A percentile compares a stretch with the other conserved stretches of the same genome.
Evolutionary conservation across 1,140 invertebrate genomes (phyloP).

Genomic region (Heterodera carotae): DNA sequence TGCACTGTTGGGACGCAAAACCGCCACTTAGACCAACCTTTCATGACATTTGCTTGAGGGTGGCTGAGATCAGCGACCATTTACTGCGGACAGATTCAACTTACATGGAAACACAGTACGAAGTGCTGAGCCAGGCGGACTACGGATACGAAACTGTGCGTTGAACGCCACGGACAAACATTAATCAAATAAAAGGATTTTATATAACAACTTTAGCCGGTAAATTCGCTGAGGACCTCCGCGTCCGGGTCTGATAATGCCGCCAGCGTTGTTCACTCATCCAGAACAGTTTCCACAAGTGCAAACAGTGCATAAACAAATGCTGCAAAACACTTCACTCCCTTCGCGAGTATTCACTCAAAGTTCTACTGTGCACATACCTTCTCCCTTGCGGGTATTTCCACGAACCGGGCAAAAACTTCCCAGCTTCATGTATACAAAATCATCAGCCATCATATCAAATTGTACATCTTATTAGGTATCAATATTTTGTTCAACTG

Average conservation of each 20-base stretch:
- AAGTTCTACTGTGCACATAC: too few species aligned
- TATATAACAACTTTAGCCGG: constrained; percentile 7
- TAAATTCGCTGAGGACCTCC: not conserved
- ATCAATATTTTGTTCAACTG: too few species aligned
- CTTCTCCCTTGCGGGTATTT: too few species aligned
- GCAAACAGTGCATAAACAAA: not conserved
- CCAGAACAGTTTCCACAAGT: not conserved
- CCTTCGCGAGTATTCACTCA: too few species aligned
- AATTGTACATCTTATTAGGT: too few species aligned
- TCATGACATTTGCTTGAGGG: constrained; percentile 16
- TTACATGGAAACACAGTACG: constrained; percentile 18
- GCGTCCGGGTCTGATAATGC: not conserved
- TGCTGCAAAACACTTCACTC: too few species aligned
- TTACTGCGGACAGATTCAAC: not conserved
- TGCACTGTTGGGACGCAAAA: constrained; percentile 31
- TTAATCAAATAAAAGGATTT: too few species aligned
- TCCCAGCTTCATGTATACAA: too few species aligned
- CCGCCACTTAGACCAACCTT: constrained; percentile 20
- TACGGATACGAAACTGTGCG: constrained; percentile 18
- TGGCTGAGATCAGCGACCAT: constrained; percentile 1
- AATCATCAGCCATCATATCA: too few species aligned
- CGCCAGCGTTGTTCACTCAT: not conserved
- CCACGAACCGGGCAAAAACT: too few species aligned
- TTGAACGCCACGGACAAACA: not conserved
- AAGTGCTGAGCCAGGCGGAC: constrained; percentile 1